phyloP scores from a whole-genome alignment of 2,888 invertebrate species.

The Eudasyphora cyanicolor region DNA sequence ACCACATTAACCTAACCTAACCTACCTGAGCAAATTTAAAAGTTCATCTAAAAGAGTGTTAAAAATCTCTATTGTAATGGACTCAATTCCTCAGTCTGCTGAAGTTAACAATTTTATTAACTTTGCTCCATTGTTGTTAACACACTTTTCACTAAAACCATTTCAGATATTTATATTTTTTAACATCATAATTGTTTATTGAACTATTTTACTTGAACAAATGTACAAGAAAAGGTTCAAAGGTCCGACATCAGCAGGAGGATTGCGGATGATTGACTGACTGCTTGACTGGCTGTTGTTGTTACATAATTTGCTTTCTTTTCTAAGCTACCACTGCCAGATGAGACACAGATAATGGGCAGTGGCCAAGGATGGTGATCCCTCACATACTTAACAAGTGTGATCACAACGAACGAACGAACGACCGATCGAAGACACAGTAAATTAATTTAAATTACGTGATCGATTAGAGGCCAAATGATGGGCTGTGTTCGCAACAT shows the following conservation, averaged over 20 bases:
- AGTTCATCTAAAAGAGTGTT: no score
- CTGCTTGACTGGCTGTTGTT: neutral
- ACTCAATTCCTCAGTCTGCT: no score
- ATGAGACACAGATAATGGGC: neutral
- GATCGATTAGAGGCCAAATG: slow-evolving; percentile 44
- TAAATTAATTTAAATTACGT: slow-evolving; percentile 56
- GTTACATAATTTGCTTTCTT: slow-evolving; percentile 1
- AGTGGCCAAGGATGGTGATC: neutral
- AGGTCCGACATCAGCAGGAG: neutral
- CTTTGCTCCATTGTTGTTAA: no score
- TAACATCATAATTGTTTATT: neutral
- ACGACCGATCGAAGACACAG: no score
- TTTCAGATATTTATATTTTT: neutral
- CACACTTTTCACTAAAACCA: no score
- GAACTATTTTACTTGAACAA: neutral
- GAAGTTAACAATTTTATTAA: no score
- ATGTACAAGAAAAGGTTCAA: neutral
- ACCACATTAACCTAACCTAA: no score
- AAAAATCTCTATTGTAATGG: no score
- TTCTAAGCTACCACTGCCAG: neutral
- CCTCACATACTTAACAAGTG: slow-evolving; percentile 30
- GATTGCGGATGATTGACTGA: no score
- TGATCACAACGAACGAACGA: neutral
- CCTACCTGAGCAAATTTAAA: no score
- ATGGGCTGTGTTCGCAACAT: neutral